phyloP scores from a whole-genome alignment of 2,113 vertebrate genomes.

The Recurvirostra avosetta region DNA sequence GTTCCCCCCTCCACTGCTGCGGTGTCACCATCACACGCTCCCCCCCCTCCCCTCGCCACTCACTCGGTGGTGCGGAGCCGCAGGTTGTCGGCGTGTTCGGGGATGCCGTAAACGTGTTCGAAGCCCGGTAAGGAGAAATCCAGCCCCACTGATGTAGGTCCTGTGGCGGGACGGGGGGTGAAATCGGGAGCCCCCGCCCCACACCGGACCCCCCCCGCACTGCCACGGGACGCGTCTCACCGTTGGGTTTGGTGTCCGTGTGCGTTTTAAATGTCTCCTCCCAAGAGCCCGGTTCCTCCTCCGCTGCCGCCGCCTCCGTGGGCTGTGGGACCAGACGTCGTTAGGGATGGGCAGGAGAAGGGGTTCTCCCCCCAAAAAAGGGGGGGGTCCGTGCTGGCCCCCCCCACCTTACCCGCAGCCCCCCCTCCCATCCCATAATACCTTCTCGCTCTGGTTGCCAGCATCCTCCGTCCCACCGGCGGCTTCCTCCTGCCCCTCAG shows the following conservation, averaged over 20 bases:
- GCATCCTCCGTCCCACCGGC: not conserved
- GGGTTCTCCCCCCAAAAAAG: no score
- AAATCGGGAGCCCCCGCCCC: not conserved
- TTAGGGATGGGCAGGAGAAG: not conserved
- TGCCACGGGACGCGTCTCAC: conserved; percentile 30
- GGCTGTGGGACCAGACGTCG: not conserved
- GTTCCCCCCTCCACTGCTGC: no score
- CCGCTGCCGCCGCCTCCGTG: conserved; percentile 24
- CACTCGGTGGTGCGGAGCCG: conserved; percentile 89
- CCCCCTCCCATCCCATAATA: not conserved
- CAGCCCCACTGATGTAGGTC: conserved; percentile 86
- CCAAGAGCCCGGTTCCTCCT: conserved; percentile 83
- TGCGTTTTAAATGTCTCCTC: conserved; percentile 93
- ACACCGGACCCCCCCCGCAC: no score
- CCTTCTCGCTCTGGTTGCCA: not conserved
- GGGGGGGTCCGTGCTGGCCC: no score
- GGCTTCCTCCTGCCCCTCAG: not conserved
- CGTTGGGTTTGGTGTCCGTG: conserved; percentile 86
- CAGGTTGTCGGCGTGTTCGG: conserved; percentile 87
- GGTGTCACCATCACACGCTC: no score
- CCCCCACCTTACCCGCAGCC: no score
- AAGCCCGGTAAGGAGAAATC: conserved; percentile 91
- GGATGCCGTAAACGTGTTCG: conserved; percentile 92
- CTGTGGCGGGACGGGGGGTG: conserved; percentile 31
- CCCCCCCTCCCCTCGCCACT: not conserved